Percentiles rank a stretch among this genome's conserved stretches.
Evolutionary conservation across 2,888 invertebrate genomes (phyloP).

Genomic region (Apodemia hepburni): DNA sequence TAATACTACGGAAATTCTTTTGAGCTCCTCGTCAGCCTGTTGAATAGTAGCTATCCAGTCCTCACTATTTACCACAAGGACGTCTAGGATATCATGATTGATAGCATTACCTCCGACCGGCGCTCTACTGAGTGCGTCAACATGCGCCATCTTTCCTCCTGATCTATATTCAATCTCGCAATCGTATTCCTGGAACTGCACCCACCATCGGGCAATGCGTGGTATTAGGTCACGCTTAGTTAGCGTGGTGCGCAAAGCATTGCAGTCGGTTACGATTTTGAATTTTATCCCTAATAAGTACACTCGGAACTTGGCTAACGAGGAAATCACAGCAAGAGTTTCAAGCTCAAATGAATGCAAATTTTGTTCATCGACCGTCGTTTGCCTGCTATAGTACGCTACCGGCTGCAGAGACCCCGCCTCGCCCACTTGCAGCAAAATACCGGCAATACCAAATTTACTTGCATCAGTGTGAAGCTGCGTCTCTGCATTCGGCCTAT

Average conservation of each 20-base stretch:
- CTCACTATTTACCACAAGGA: background rate
- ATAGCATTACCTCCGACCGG: background rate
- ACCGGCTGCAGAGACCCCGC: background rate
- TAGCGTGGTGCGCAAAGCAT: too few relatives aligned
- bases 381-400: background rate
- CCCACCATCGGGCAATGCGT: background rate
- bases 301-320: background rate
- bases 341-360: slow-evolving; percentile 3
- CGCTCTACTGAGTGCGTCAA: slow-evolving; percentile 22
- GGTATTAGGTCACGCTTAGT: too few relatives aligned
- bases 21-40: slow-evolving; percentile 4
- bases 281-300: slow-evolving; percentile 7
- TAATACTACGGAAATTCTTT: background rate
- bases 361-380: background rate
- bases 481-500: background rate
- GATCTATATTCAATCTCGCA: slow-evolving; percentile 3
- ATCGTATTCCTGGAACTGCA: background rate
- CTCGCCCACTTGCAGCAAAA: slow-evolving; percentile 18
- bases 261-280: slow-evolving; percentile 6
- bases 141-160: slow-evolving; percentile 21
- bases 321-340: background rate
- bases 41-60: slow-evolving; percentile 16
- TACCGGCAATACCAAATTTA: background rate
- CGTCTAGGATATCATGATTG: background rate
- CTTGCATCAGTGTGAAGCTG: slow-evolving; percentile 7